Base-by-base conservation (phyloP, 2,113 vertebrate genomes). In the Oreochromis niloticus region DNA sequence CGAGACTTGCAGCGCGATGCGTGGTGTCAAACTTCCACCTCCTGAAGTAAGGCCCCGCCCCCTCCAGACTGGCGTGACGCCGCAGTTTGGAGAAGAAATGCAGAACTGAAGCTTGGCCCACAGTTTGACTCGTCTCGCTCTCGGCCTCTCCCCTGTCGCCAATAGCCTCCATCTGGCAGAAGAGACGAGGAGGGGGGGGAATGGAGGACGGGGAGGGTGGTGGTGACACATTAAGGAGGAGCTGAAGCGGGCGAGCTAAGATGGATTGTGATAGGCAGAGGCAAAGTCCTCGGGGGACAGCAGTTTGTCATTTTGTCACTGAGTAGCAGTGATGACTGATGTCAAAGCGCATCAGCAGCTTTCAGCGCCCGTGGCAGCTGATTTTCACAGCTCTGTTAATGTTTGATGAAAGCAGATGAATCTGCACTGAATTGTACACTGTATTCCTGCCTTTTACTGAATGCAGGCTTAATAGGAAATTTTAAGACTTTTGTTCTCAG, bases 21-120 rank as follows among this genome's bases (percentile, higher is more conserved):
- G 95, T 97, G 84, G 96, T 97, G 94, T 99, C 98, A 86, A 98
- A 95, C 86, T 98, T 99, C 98, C 98, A 99, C 75, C 97, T 98
- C 95, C 91, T 97, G 95, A 98, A 98, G 93, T 98, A 98, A 82
- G 98, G 98, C 82, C 97, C 98, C 6, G 98, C 97, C 41, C 98
- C 98, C 1, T 99, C 98, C 89, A 99, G 96, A 93, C 98, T 99
- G 86, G 98, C 97, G 0, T 99, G 98, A 3, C 98, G 97, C 4
- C 98, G 96, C 93, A 99, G 95, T 82, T 97, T 97, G 59, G 97
- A 96, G 91, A 99, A 96, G 95, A 99, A 98, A 82, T 98, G 97
- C 16, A 98, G 94, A 48, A 99, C 97, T 0, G 97, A 94, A 48
- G 97, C 96, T 41, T 97, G 96, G 6, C 96, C 87, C 3, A 85